phyloP scores from a whole-genome alignment of 1,140 invertebrate species.

The Macrocentrus cingulum region DNA sequence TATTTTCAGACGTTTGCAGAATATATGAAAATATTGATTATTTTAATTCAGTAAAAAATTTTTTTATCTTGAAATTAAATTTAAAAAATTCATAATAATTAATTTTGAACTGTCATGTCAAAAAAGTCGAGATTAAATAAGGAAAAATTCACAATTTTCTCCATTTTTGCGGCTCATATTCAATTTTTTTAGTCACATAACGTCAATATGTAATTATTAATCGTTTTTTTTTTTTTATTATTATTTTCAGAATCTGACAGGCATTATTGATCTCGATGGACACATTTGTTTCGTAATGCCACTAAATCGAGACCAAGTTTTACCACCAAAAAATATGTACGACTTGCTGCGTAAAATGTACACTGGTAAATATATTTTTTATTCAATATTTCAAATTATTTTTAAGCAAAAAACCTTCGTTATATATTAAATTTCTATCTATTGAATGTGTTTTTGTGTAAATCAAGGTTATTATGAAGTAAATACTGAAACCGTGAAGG shows the following conservation, averaged over 20 bases:
- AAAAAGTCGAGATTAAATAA: no score
- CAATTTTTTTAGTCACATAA: no score
- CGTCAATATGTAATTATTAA: no score
- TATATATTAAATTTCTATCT: no score
- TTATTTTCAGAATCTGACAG: constrained; percentile 70
- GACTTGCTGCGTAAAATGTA: constrained; percentile 81
- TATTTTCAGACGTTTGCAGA: no score
- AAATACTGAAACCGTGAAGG: constrained; percentile 74
- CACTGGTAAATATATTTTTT: constrained; percentile 58
- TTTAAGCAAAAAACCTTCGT: no score
- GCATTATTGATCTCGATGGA: constrained; percentile 80
- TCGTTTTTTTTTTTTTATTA: constrained; percentile 22
- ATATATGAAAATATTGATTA: no score
- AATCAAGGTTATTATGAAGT: constrained; percentile 86
- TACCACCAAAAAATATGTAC: constrained; percentile 75
- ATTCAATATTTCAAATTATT: not conserved
- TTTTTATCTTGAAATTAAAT: no score
- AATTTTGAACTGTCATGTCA: no score
- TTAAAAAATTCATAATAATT: no score
- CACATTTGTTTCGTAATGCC: constrained; percentile 87
- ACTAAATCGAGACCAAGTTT: constrained; percentile 73
- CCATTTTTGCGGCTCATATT: not conserved
- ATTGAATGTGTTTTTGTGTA: no score
- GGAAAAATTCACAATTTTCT: not conserved
- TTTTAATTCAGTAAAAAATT: no score